phyloP scores from a whole-genome alignment of 92 coral and sea anemone species.

The Epizoanthus scotinus region DNA sequence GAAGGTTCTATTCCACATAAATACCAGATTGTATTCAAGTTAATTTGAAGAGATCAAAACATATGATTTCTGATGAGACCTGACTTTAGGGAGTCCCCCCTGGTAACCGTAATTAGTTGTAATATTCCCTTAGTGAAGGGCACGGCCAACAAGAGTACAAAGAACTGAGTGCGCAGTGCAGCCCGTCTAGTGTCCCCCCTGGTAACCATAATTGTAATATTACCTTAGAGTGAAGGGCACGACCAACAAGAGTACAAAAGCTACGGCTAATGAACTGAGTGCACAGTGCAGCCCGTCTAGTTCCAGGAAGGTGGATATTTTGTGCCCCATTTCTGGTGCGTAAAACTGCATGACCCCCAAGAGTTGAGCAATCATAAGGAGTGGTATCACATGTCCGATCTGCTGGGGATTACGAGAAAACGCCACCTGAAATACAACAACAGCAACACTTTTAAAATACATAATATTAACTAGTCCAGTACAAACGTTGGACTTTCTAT shows the following conservation, averaged over 20 bases:
- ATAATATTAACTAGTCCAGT: too few relatives aligned
- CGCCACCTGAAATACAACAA: constrained; percentile 63
- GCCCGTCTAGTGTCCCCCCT: not conserved
- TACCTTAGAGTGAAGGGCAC: constrained; percentile 62
- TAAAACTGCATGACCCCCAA: constrained; percentile 77
- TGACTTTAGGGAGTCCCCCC: too few relatives aligned
- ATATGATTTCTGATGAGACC: too few relatives aligned
- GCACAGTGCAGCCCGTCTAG: constrained; percentile 55
- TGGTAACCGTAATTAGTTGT: too few relatives aligned
- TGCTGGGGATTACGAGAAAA: constrained; percentile 83
- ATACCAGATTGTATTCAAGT: too few relatives aligned
- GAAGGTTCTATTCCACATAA: too few relatives aligned
- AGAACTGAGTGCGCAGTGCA: too few relatives aligned
- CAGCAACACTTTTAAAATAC: not conserved
- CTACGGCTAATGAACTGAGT: constrained; percentile 32
- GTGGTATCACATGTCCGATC: constrained; percentile 81
- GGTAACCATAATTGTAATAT: not conserved
- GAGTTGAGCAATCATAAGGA: constrained; percentile 81
- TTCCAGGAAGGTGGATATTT: constrained; percentile 59
- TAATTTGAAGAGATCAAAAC: too few relatives aligned
- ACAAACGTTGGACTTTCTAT: too few relatives aligned
- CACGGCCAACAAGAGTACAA: too few relatives aligned
- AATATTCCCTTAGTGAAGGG: too few relatives aligned
- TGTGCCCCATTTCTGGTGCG: constrained; percentile 76
- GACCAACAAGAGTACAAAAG: constrained; percentile 40